Evolutionary conservation across 2,888 invertebrate species (phyloP).

Genomic region (Pseudanteris insignis): DNA sequence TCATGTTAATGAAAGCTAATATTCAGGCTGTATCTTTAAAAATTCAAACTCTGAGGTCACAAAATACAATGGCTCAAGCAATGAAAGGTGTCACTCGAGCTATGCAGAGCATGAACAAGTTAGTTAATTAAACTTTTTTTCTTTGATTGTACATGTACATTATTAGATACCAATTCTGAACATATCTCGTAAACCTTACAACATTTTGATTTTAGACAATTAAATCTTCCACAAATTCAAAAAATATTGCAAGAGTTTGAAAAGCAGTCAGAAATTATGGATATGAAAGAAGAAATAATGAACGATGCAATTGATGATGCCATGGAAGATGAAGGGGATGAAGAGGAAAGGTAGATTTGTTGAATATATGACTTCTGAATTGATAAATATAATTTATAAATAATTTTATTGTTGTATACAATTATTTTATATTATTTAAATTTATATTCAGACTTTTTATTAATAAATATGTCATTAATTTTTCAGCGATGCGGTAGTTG

Average conservation of each 20-base stretch:
- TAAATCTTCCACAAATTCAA: constrained; percentile 99
- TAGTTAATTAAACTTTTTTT: constrained; percentile 4
- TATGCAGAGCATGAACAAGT: constrained; percentile 96
- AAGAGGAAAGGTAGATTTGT: constrained; percentile 84
- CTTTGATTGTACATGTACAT: no score
- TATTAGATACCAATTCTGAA: no score
- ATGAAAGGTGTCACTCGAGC: constrained; percentile 99
- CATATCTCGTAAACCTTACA: no score
- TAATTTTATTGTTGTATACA: no score
- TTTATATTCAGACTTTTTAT: no score
- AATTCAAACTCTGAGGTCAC: constrained; percentile 96
- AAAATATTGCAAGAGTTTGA: constrained; percentile 97
- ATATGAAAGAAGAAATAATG: constrained; percentile 99
- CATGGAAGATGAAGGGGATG: constrained; percentile 98
- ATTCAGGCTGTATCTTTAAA: constrained; percentile 98
- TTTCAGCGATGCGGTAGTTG: constrained; percentile 89
- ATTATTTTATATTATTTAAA: no score
- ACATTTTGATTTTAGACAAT: constrained; percentile 69
- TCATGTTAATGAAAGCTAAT: constrained; percentile 99
- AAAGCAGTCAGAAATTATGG: constrained; percentile 99
- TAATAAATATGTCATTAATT: no score
- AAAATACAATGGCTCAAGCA: constrained; percentile 99
- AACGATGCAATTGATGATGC: constrained; percentile 99
- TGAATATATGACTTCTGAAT: no score
- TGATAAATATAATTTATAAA: constrained; percentile 4